Evolutionary conservation across 2,797 vertebrate genomes (phyloP), one percentile per base, ranked within the genome.

Genomic region (Rhynchotus rufescens): DNA sequence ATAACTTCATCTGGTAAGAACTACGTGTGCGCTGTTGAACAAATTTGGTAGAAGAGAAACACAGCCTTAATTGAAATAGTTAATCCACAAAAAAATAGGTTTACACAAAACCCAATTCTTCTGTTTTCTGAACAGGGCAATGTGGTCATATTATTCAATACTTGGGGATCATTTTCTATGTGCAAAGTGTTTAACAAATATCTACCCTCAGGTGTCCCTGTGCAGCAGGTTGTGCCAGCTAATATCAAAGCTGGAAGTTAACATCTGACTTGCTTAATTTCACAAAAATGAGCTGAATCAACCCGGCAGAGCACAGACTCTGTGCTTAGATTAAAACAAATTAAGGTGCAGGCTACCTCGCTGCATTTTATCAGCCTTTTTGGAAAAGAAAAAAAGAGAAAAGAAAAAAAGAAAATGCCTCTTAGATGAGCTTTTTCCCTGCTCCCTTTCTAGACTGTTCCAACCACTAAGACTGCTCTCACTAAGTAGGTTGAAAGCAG

Each of bases 1-100:
- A 11, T 49, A 95, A 93, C 90, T 93, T 86, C 51, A 67, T 47
- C 60, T 51, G 52, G 44, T 49, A 42, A 76, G 20, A 90, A 5
- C 44, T n/a, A 6, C 3, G 28, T 69, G 89, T 42, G 25, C 32
- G 47, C 17, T 21, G 2, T 20, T 79, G 65, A 84, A 80, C 15
- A 30, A 8, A 64, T 81, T 12, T 36, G 62, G 51, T 12, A 83
- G 67, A 20, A 67, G 60, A 56, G 82, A 86, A 45, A 0, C 22
- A 78, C 11, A 89, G 20, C 19, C 16, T n/a, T 78, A 79, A 12
- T 44, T 81, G 26, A 90, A 94, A 76, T n/a, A 83, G 20, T 54
- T 49, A 45, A 57, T 5, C 28, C 77, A 52, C 2, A 12, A 12
- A 68, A 51, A 28, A 40, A 38, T 59, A 20, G 3, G 28, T 67